Conservation (phyloP, 1,140 invertebrate species). For the Hetaerina americana region DNA sequence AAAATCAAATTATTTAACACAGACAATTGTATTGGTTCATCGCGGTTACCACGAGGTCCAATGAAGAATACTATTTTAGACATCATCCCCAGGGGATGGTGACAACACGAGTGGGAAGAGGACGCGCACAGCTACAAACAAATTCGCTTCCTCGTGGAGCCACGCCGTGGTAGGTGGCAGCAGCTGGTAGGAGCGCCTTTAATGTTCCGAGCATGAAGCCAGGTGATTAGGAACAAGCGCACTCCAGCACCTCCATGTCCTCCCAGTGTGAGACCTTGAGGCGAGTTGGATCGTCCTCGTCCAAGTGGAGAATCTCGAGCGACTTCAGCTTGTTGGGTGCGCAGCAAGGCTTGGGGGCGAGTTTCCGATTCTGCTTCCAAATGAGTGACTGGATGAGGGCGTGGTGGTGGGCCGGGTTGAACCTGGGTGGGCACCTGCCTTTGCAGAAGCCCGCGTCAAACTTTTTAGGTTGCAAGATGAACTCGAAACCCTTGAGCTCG, state of each 20-base stretch:
- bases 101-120: background rate
- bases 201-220: background rate
- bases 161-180: too few relatives aligned
- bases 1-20: background rate
- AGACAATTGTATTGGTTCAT: background rate
- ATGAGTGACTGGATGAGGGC: constrained; percentile 56
- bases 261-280: constrained; percentile 56
- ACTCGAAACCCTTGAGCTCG: constrained; percentile 51
- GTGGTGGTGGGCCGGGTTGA: constrained; percentile 56
- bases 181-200: too few relatives aligned
- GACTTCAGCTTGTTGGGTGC: constrained; percentile 52
- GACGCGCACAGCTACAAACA: background rate
- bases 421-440: constrained; percentile 52
- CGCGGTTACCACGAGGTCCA: background rate
- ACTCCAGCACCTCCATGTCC: constrained; percentile 56
- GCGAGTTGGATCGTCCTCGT: constrained; percentile 44
- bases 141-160: background rate
- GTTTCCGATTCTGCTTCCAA: constrained; percentile 36
- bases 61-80: background rate
- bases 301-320: constrained; percentile 51
- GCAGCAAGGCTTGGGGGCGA: constrained; percentile 54
- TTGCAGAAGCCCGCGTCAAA: constrained; percentile 62
- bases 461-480: constrained; percentile 50
- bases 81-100: background rate
- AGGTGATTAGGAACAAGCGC: constrained; percentile 38